Evolutionary conservation across 2,888 invertebrate genomes (phyloP).

Genomic region (Anaspis maculata): DNA sequence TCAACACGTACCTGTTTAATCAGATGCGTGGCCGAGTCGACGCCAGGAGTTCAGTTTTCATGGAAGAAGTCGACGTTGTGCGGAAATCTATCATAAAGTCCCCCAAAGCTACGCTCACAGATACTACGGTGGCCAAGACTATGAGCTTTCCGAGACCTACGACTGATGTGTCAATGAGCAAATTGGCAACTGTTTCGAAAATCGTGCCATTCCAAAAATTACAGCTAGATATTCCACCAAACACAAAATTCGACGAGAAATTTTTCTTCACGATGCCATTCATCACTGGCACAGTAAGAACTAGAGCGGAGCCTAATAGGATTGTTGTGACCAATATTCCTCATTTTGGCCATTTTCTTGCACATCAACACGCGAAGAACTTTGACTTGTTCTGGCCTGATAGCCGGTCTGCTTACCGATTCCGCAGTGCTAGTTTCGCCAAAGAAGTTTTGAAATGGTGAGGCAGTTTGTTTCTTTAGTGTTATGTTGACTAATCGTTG

Average conservation of each 20-base stretch:
- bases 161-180: too few relatives aligned
- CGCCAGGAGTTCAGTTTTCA: constrained; percentile 7
- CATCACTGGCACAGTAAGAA: too few relatives aligned
- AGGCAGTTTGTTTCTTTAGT: constrained; percentile 9
- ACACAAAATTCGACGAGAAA: too few relatives aligned
- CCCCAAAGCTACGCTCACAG: too few relatives aligned
- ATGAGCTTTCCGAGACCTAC: too few relatives aligned
- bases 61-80: constrained; percentile 7
- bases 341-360: constrained; percentile 30
- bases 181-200: too few relatives aligned
- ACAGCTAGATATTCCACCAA: too few relatives aligned
- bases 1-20: constrained; percentile 28
- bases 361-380: constrained; percentile 17
- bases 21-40: constrained; percentile 24
- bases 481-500: neutral
- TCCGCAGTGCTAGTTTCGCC: constrained; percentile 13
- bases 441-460: constrained; percentile 13
- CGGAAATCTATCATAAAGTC: too few relatives aligned
- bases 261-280: too few relatives aligned
- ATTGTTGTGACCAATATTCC: constrained; percentile 32
- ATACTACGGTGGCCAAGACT: too few relatives aligned
- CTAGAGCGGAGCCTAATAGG: neutral
- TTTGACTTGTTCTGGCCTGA: constrained; percentile 31
- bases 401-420: constrained; percentile 25
- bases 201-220: too few relatives aligned